A percentile compares a stretch with the other conserved stretches of the same genome.
Conservation (phyloP, 2,797 vertebrate species). For the Paramormyrops hopkinsi region DNA sequence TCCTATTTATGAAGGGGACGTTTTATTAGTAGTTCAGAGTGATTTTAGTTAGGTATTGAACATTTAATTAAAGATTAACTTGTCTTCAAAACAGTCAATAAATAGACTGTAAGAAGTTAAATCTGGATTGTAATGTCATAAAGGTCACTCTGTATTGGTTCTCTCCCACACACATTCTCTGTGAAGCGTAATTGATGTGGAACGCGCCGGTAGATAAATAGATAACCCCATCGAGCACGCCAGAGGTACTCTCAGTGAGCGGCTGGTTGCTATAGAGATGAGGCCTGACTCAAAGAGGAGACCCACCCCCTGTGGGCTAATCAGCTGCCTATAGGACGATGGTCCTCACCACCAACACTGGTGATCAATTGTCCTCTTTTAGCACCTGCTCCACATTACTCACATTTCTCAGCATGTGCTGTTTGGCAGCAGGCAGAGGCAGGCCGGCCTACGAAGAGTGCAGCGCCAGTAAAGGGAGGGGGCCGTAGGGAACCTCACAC, state of each 20-base stretch:
- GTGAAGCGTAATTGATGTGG: slow-evolving; percentile 1
- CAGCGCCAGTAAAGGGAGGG: neutral
- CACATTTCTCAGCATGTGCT: neutral
- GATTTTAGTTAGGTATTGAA: neutral
- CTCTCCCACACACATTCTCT: slow-evolving; percentile 8
- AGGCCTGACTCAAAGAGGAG: neutral
- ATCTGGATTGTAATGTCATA: neutral
- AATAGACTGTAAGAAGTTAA: neutral
- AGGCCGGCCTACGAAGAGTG: neutral
- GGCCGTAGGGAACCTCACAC: neutral
- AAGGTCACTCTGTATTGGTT: neutral
- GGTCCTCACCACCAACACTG: neutral
- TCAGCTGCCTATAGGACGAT: neutral
- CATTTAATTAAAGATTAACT: slow-evolving; percentile 3
- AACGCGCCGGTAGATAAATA: neutral
- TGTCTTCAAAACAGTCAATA: neutral
- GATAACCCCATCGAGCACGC: neutral
- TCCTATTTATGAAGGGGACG: neutral
- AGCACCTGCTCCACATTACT: neutral
- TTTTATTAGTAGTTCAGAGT: neutral
- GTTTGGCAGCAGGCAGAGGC: neutral
- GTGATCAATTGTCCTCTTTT: neutral
- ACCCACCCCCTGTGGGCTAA: slow-evolving; percentile 3
- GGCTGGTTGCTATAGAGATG: neutral
- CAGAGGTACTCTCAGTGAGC: neutral